Evolutionary conservation across 1,140 invertebrate species (phyloP).

Genomic region (Drosophila eugracilis): DNA sequence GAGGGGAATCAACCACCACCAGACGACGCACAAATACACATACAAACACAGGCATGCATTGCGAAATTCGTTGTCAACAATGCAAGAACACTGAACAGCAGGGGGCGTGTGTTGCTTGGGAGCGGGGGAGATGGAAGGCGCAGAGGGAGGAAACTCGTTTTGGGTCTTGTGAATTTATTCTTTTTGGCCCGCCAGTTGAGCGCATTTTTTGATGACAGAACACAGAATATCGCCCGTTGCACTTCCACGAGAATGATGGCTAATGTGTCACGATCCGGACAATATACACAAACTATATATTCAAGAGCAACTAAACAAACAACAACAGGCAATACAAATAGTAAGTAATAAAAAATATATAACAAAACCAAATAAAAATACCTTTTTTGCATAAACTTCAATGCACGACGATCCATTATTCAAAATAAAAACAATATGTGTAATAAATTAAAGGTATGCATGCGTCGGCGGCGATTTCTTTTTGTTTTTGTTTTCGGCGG

Average conservation of each 20-base stretch:
- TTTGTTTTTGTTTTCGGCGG: slow-evolving; percentile 43
- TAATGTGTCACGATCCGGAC: slow-evolving; percentile 2
- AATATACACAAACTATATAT: slow-evolving; percentile 19
- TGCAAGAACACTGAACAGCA: slow-evolving; percentile 43
- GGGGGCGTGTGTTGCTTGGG: slow-evolving; percentile 23
- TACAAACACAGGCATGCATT: slow-evolving; percentile 51
- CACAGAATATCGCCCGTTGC: slow-evolving; percentile 6
- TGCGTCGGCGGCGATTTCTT: slow-evolving; percentile 64
- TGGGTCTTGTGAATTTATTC: slow-evolving; percentile 55
- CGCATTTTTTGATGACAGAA: slow-evolving; percentile 30
- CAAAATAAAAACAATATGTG: slow-evolving; percentile 82
- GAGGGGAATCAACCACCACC: slow-evolving; percentile 62
- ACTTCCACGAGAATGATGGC: neutral
- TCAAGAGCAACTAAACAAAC: neutral
- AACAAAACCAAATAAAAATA: slow-evolving; percentile 68
- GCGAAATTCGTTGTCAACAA: slow-evolving; percentile 64
- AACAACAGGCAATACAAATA: slow-evolving; percentile 11
- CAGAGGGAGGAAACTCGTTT: slow-evolving; percentile 67
- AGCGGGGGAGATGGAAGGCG: slow-evolving; percentile 20
- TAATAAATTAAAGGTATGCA: slow-evolving; percentile 83
- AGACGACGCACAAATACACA: slow-evolving; percentile 37
- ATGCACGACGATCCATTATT: slow-evolving; percentile 85
- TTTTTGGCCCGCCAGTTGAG: slow-evolving; percentile 18
- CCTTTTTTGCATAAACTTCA: slow-evolving; percentile 85
- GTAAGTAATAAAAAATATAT: slow-evolving; percentile 42